phyloP scores from a whole-genome alignment of 2,797 vertebrate genomes.

The Propithecus deckenii region DNA sequence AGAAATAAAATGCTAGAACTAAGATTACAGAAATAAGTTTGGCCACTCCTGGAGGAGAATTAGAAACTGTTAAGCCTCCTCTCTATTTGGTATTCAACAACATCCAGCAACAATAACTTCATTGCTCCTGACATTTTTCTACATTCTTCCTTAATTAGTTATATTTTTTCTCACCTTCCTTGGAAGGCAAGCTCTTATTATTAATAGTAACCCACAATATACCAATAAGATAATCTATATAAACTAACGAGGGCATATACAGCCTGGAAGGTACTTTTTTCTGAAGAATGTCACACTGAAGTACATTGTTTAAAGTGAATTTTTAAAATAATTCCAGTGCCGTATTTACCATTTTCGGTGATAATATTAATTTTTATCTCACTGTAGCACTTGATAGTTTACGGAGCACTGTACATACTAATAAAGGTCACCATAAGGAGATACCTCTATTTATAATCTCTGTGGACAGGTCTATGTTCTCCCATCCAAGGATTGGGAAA shows the following conservation, averaged over 20 bases:
- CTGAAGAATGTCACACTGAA: not conserved
- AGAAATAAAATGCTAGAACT: not conserved
- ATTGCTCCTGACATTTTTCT: not conserved
- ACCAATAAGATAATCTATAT: not conserved
- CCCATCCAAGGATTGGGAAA: not conserved
- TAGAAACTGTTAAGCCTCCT: not conserved
- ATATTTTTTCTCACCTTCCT: not conserved
- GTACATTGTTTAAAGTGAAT: not conserved
- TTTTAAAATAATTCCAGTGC: not conserved
- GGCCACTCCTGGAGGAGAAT: not conserved
- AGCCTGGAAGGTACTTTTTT: not conserved
- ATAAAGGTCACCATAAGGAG: not conserved
- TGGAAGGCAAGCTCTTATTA: not conserved
- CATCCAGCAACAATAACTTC: not conserved
- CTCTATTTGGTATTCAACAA: not conserved
- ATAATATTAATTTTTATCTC: not conserved
- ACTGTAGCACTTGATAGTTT: not conserved
- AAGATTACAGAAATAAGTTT: not conserved
- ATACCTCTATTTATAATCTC: not conserved
- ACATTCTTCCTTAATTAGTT: conserved; percentile 1
- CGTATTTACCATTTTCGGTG: not conserved
- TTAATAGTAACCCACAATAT: not conserved
- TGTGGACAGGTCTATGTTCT: not conserved
- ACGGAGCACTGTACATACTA: not conserved
- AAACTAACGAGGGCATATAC: not conserved